Base-by-base conservation (phyloP, 1,140 invertebrate genomes). In the Papilio polyxenes region DNA sequence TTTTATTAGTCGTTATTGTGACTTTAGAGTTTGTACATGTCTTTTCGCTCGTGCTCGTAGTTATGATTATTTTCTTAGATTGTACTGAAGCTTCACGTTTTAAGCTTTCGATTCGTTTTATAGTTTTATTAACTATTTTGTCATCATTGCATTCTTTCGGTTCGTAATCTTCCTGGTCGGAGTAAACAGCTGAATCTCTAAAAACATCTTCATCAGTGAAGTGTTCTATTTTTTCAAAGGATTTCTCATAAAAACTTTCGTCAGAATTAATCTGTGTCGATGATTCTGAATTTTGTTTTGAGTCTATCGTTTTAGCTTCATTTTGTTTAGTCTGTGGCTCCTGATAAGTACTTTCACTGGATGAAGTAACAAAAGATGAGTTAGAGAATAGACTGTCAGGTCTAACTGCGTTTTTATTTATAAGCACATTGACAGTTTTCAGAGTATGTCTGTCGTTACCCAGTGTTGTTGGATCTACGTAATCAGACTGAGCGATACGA, bases 401-500 rank as follows among this genome's bases (percentile, higher is more conserved):
- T 83, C 94, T 92, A 20, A 95, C 85, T 11, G 95, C 90, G 84
- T 94, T 95, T 92, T 95, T 95, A 82, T 95, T 95, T 62, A 95
- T 94, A 59, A 95, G 87, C 82, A 95, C 86, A 85, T 95, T 94
- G 7, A 95, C 90, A 83, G 92, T 95, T 82, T 93, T 93, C 20
- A 92, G 81, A 53, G 91, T 84, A 17, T 90, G 88, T 86, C 89
- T 93, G 62, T 95, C 95, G 44, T 94, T 94, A 76, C 96, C 95
- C 0, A 97, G 91, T 0, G 96, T 95, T 59, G 95, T 95, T 9
- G 97, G 97, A 92, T 98, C 97, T 0, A 97, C 97, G 88, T 98
- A 98, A 86, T 98, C 98, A 0, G 97, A 97, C 87, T 98, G 96
- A 9, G 98, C 98, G 89, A 98, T 98, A 81, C 98, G 96, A 48